These are phyloP conservation scores for Petrosia ficiformis DNA, from an alignment of 37 sponge, comb jelly and placozoan species.

Conservation along the genomic window DNA sequence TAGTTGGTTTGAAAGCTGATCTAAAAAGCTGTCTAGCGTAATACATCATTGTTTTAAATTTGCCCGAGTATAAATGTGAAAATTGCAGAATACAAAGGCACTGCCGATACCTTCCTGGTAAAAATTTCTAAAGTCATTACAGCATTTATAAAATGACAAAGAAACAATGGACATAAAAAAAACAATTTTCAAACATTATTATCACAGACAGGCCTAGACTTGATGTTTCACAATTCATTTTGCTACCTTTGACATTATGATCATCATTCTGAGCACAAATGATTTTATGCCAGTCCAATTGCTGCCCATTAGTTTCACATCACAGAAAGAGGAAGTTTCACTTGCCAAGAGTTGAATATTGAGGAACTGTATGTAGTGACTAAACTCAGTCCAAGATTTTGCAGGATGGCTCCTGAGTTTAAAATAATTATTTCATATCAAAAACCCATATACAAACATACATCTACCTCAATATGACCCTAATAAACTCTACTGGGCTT, in stretches of 20 bases:
- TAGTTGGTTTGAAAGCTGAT: too few species aligned
- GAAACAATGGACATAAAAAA: conserved; percentile 76
- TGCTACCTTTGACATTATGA: conserved; percentile 77
- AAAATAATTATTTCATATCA: too few species aligned
- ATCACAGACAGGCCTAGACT: conserved; percentile 18
- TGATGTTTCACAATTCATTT: not conserved
- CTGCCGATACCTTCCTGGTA: conserved; percentile 50
- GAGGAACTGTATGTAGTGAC: conserved; percentile 80
- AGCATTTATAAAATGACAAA: conserved; percentile 86
- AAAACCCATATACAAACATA: too few species aligned
- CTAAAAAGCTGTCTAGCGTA: too few species aligned
- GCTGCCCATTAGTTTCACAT: conserved; percentile 31
- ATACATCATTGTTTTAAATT: too few species aligned
- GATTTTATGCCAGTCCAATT: conserved; percentile 66
- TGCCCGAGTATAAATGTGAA: too few species aligned
- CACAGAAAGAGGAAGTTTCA: conserved; percentile 63
- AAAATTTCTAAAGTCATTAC: conserved; percentile 72
- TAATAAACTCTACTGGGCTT: conserved; percentile 14
- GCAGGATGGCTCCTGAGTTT: too few species aligned
- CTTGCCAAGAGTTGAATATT: conserved; percentile 70
- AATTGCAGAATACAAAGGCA: too few species aligned
- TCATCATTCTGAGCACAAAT: conserved; percentile 91
- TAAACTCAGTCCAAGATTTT: conserved; percentile 74
- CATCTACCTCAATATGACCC: conserved; percentile 34
- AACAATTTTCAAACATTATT: not conserved